A percentile compares a stretch with the other conserved stretches of the same genome.
These are phyloP conservation scores for Antheraea pernyi DNA, from an alignment of 1,140 invertebrate species.

Conservation along the genomic window DNA sequence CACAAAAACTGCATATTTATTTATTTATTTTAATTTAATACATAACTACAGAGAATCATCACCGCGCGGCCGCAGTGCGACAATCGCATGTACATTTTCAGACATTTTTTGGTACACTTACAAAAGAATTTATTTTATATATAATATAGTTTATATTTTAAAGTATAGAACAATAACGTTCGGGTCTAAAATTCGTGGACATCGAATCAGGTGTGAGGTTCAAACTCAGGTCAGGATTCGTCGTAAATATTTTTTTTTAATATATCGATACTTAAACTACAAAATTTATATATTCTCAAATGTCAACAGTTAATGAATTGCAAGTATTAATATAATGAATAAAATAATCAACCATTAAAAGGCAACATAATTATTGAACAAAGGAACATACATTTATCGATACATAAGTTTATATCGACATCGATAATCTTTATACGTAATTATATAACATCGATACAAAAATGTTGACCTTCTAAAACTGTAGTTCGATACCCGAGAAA, in stretches of 20 bases:
- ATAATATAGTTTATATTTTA: conserved; percentile 18
- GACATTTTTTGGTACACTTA: conserved; percentile 67
- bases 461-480: conserved; percentile 12
- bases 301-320: no score
- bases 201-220: conserved; percentile 24
- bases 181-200: conserved; percentile 18
- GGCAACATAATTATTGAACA: no score
- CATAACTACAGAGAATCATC: conserved; percentile 69
- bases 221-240: not conserved
- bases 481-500: conserved; percentile 19
- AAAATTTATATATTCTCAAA: no score
- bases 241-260: no score
- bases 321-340: no score
- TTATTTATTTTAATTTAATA: conserved; percentile 56
- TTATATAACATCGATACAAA: not conserved
- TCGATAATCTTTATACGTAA: no score
- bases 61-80: conserved; percentile 32
- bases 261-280: no score
- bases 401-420: no score
- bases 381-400: no score
- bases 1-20: conserved; percentile 51
- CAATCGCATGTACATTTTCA: conserved; percentile 13
- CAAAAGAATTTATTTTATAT: conserved; percentile 29
- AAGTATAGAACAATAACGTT: conserved; percentile 10
- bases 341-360: no score